Percentiles rank a stretch among this genome's conserved stretches.
These are phyloP conservation scores for Lumbricus terrestris DNA, from an alignment of 2,888 invertebrate genomes.

Conservation along the genomic window DNA sequence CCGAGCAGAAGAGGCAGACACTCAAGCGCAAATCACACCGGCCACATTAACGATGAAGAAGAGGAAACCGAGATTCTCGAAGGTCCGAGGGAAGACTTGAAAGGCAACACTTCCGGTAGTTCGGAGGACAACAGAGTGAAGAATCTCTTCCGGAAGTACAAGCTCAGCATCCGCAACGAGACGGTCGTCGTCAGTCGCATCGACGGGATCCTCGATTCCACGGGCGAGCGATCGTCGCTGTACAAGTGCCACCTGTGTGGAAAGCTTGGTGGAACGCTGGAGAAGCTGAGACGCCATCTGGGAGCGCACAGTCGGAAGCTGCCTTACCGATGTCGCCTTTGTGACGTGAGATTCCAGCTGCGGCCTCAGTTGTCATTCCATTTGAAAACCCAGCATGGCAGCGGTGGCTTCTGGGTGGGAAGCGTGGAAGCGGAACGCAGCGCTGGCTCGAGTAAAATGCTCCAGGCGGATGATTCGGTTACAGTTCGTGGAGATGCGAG, in stretches of 20 bases:
- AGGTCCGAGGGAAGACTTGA: neutral
- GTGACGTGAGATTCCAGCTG: constrained; percentile 51
- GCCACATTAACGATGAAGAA: neutral
- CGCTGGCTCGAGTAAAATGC: neutral
- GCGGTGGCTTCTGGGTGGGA: neutral
- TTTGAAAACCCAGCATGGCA: constrained; percentile 26
- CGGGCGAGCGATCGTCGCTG: constrained; percentile 48
- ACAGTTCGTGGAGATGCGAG: neutral
- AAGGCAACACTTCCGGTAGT: neutral
- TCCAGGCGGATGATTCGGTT: neutral
- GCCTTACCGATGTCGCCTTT: constrained; percentile 49
- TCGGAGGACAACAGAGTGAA: neutral
- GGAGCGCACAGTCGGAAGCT: constrained; percentile 50
- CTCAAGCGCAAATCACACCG: neutral
- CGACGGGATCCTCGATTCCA: constrained; percentile 49
- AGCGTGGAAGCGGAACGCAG: neutral
- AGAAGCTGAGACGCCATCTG: constrained; percentile 53
- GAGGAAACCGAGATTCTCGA: neutral
- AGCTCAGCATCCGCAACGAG: constrained; percentile 49
- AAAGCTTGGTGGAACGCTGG: constrained; percentile 49
- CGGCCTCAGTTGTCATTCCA: constrained; percentile 50
- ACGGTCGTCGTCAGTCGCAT: constrained; percentile 52
- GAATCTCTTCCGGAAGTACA: constrained; percentile 24
- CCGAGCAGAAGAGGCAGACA: neutral
- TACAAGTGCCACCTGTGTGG: constrained; percentile 57